These are phyloP conservation scores for Conus ventricosus DNA, from an alignment of 1,140 invertebrate genomes.

Conservation along the genomic window DNA sequence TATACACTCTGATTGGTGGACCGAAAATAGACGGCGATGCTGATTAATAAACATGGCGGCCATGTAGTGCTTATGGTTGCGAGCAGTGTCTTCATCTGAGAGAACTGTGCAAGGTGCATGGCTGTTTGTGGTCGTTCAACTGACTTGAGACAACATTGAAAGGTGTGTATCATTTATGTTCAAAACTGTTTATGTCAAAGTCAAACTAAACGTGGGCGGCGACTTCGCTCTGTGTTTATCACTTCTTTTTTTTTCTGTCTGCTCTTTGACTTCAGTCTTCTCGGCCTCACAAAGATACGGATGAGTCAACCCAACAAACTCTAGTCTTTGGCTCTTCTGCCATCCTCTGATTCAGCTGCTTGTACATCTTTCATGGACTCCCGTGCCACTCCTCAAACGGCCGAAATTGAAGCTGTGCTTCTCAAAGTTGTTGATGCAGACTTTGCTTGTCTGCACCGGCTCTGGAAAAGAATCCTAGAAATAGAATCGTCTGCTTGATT, in stretches of 20 bases:
- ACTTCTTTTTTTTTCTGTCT: conserved; percentile 26
- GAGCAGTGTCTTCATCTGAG: conserved; percentile 28
- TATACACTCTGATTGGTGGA: conserved; percentile 31
- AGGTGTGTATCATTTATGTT: conserved; percentile 12
- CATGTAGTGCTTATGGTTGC: conserved; percentile 25
- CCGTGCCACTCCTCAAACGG: conserved; percentile 7
- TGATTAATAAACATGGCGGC: conserved; percentile 41
- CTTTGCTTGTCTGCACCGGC: background rate
- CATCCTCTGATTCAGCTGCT: conserved; percentile 18
- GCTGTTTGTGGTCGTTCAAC: background rate
- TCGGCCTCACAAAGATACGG: background rate
- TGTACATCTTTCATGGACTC: conserved; percentile 13
- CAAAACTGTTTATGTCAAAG: no score
- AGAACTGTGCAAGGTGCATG: conserved; percentile 28
- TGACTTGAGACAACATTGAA: conserved; percentile 9
- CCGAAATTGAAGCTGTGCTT: background rate
- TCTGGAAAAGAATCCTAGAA: background rate
- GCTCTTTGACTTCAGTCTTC: background rate
- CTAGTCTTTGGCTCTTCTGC: background rate
- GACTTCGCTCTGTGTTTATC: background rate
- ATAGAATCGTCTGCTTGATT: conserved; percentile 5
- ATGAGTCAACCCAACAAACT: conserved; percentile 29
- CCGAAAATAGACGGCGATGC: conserved; percentile 36
- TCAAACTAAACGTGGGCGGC: background rate
- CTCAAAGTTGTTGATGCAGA: background rate